These are phyloP conservation scores for Podilymbus podiceps DNA, from an alignment of 2,113 vertebrate genomes.

Conservation along the genomic window DNA sequence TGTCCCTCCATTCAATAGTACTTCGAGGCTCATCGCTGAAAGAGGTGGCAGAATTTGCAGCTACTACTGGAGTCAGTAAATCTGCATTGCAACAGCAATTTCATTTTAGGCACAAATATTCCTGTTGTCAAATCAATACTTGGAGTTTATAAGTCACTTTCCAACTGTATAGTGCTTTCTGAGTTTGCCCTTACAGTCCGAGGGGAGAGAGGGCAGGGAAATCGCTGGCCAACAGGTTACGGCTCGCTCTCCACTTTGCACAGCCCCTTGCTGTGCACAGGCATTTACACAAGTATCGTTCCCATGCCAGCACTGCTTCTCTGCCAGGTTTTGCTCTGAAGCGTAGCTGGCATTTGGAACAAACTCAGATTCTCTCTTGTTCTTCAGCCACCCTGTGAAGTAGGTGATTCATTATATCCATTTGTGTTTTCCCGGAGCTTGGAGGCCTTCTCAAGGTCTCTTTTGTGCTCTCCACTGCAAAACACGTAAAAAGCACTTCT, in stretches of 20 bases:
- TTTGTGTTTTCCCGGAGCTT: neutral
- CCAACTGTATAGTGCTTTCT: neutral
- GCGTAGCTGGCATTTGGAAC: neutral
- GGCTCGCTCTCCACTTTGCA: neutral
- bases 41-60: neutral
- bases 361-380: neutral
- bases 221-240: fast-evolving
- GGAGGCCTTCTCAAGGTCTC: neutral
- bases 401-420: neutral
- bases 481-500: neutral
- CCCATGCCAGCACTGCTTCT: neutral
- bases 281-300: neutral
- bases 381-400: neutral
- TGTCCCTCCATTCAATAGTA: neutral
- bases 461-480: neutral
- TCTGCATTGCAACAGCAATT: neutral
- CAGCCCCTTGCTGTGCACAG: neutral
- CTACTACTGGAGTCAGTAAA: neutral
- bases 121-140: neutral
- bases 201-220: neutral
- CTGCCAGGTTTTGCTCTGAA: neutral
- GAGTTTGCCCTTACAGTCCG: neutral
- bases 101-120: neutral
- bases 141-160: neutral
- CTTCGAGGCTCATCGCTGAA: neutral